Evolutionary conservation across 2,113 vertebrate species (phyloP).

Genomic region (Melanostigma gelatinosum): DNA sequence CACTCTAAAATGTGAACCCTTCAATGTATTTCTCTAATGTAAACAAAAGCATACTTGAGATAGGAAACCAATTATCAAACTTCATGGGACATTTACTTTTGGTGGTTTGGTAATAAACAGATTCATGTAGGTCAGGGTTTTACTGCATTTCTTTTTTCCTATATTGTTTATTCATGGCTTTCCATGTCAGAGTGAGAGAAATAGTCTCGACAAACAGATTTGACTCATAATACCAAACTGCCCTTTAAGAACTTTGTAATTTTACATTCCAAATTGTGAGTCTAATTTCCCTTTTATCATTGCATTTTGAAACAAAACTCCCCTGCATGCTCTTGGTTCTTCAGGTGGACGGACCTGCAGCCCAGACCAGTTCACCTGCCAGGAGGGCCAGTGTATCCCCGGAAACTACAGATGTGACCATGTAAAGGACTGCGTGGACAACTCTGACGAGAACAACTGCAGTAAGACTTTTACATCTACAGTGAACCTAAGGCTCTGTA

Average conservation of each 20-base stretch:
- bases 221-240: not conserved
- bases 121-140: too few relatives aligned
- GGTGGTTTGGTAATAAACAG: too few relatives aligned
- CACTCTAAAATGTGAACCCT: too few relatives aligned
- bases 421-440: conserved; percentile 80
- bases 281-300: not conserved
- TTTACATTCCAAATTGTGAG: not conserved
- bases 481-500: not conserved
- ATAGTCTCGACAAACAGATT: too few relatives aligned
- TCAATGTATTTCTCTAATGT: too few relatives aligned
- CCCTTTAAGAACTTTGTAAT: not conserved
- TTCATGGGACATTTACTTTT: too few relatives aligned
- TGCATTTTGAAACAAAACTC: not conserved
- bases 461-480: conserved; percentile 65
- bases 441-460: conserved; percentile 81
- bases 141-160: too few relatives aligned
- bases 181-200: too few relatives aligned
- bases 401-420: conserved; percentile 77
- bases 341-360: conserved; percentile 76
- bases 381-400: conserved; percentile 81
- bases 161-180: too few relatives aligned
- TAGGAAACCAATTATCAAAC: too few relatives aligned
- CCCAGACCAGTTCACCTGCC: conserved; percentile 79
- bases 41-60: too few relatives aligned
- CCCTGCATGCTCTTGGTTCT: conserved; percentile 1